These are phyloP conservation scores for Stigmatopora argus DNA, from an alignment of 2,113 vertebrate genomes.

Conservation along the genomic window DNA sequence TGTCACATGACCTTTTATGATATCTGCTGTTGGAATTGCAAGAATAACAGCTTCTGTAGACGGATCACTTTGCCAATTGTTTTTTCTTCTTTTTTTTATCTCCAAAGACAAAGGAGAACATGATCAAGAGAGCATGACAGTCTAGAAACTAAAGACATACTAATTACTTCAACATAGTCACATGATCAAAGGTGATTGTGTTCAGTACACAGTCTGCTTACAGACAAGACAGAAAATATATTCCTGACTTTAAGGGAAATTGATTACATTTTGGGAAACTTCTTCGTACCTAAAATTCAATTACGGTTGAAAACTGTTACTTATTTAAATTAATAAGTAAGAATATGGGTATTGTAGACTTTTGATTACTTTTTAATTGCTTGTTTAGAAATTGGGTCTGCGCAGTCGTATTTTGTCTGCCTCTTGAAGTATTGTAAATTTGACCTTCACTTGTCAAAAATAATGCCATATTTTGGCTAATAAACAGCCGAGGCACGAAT, in stretches of 20 bases:
- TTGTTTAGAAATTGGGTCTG: no score
- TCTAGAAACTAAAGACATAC: background rate
- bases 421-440: no score
- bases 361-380: no score
- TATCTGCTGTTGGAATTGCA: background rate
- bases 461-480: no score
- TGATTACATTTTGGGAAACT: conserved; percentile 31
- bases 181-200: conserved; percentile 2
- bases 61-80: background rate
- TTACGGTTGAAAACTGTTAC: no score
- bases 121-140: conserved; percentile 4
- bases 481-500: no score
- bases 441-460: no score
- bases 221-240: conserved; percentile 49
- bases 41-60: conserved; percentile 2
- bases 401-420: no score
- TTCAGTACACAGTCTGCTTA: conserved; percentile 32
- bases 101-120: background rate
- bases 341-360: no score
- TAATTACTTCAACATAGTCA: conserved; percentile 1
- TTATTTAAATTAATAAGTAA: no score
- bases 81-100: background rate
- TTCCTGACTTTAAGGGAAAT: conserved; percentile 55
- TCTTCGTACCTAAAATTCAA: no score
- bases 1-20: conserved; percentile 5